phyloP scores from a whole-genome alignment of 2,113 vertebrate species.

The Peromyscus californicus region DNA sequence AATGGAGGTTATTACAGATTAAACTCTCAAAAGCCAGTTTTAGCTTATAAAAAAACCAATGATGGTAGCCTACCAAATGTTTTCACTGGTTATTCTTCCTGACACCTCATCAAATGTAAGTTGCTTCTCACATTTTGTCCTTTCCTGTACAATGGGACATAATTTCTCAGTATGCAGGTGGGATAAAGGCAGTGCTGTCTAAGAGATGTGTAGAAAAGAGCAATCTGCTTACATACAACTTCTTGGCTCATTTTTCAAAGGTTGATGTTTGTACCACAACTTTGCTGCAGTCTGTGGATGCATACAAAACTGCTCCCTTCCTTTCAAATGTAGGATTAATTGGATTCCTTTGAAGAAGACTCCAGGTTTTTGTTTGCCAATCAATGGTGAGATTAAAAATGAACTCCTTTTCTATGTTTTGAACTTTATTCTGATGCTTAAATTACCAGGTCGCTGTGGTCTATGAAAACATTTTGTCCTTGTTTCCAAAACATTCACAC shows the following conservation, averaged over 20 bases:
- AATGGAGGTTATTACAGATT: slow-evolving; percentile 46
- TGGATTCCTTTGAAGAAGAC: neutral
- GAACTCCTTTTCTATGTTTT: neutral
- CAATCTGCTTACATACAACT: slow-evolving; percentile 12
- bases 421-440: neutral
- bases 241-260: slow-evolving; percentile 50
- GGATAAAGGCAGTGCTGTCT: slow-evolving; percentile 24
- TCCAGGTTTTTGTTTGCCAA: slow-evolving; percentile 18
- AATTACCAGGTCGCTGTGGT: neutral
- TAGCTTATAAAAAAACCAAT: neutral
- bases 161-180: slow-evolving; percentile 58
- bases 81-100: slow-evolving; percentile 22
- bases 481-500: neutral
- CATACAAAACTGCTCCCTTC: neutral
- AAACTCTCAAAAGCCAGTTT: slow-evolving; percentile 25
- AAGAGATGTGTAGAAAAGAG: slow-evolving; percentile 32
- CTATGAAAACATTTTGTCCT: neutral
- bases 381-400: slow-evolving; percentile 33
- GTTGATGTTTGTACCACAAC: neutral
- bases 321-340: neutral
- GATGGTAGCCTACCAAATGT: slow-evolving; percentile 8
- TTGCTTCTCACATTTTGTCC: neutral
- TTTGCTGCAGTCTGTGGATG: neutral
- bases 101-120: neutral
- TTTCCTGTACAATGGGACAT: neutral